These are phyloP conservation scores for Hypselothyrea guttata DNA, from an alignment of 2,888 invertebrate species.

Conservation along the genomic window DNA sequence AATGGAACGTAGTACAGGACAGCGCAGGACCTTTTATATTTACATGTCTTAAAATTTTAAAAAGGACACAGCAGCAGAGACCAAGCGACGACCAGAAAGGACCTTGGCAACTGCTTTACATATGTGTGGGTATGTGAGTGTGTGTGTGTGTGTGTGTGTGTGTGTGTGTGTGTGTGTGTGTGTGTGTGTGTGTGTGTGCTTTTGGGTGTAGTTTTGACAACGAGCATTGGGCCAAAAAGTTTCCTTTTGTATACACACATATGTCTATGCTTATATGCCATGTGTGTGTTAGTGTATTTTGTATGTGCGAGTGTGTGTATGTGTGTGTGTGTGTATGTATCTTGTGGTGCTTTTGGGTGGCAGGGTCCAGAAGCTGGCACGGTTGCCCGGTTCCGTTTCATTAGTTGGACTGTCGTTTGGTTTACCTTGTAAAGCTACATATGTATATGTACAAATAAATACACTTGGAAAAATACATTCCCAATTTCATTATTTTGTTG, in stretches of 20 bases:
- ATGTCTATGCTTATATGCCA: conserved; percentile 9
- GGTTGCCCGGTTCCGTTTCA: conserved; percentile 68
- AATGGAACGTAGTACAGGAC: conserved; percentile 38
- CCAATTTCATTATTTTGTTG: no score
- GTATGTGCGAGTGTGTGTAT: conserved; percentile 5
- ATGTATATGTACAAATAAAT: conserved; percentile 18
- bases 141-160: background rate
- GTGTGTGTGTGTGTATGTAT: conserved; percentile 45
- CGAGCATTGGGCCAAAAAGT: conserved; percentile 60
- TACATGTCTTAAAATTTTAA: conserved; percentile 79
- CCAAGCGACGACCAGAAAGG: conserved; percentile 47
- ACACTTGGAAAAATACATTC: no score
- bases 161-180: conserved; percentile 32
- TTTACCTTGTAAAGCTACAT: conserved; percentile 56
- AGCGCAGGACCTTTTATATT: conserved; percentile 73
- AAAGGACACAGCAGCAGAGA: conserved; percentile 65
- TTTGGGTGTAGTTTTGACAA: conserved; percentile 74
- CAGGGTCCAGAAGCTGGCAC: conserved; percentile 56
- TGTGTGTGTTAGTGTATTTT: no score
- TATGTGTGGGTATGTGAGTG: conserved; percentile 28
- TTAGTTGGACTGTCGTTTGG: conserved; percentile 67
- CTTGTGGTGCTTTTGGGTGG: conserved; percentile 64
- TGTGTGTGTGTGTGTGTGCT: conserved; percentile 38
- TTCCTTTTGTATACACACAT: conserved; percentile 26
- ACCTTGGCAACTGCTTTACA: conserved; percentile 71